These are phyloP conservation scores for Chrysotoxum bicinctum DNA, from an alignment of 2,888 invertebrate species.

Conservation along the genomic window DNA sequence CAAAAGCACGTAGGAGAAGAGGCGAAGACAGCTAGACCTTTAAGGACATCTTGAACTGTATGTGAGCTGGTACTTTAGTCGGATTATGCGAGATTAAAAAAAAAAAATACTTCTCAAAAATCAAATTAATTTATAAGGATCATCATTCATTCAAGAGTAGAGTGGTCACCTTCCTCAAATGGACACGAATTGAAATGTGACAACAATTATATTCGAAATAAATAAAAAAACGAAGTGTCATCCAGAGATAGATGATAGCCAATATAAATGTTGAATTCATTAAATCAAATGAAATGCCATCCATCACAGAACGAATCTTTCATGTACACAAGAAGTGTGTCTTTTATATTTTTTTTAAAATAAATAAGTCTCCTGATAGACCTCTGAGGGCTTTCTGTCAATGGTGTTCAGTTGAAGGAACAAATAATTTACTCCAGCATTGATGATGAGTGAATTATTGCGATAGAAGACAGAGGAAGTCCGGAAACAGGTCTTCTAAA, in stretches of 20 bases:
- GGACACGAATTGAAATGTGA: not conserved
- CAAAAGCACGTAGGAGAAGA: not conserved
- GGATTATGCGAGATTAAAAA: not conserved
- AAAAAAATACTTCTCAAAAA: not conserved
- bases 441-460: constrained; percentile 29
- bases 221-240: not conserved
- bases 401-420: not conserved
- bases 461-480: not conserved
- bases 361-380: not conserved
- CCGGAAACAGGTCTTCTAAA: not conserved
- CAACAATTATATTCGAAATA: not conserved
- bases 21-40: not conserved
- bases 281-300: constrained; percentile 29
- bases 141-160: not conserved
- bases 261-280: constrained; percentile 38
- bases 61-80: not conserved
- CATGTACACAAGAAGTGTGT: constrained; percentile 9
- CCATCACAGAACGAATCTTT: constrained; percentile 30
- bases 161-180: not conserved
- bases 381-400: not conserved
- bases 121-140: not conserved
- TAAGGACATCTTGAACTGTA: not conserved
- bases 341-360: not conserved
- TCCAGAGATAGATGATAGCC: not conserved
- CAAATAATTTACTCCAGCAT: constrained; percentile 22